Base-by-base conservation (phyloP, 2,888 invertebrate genomes). In the Temnothorax rugatulus region DNA sequence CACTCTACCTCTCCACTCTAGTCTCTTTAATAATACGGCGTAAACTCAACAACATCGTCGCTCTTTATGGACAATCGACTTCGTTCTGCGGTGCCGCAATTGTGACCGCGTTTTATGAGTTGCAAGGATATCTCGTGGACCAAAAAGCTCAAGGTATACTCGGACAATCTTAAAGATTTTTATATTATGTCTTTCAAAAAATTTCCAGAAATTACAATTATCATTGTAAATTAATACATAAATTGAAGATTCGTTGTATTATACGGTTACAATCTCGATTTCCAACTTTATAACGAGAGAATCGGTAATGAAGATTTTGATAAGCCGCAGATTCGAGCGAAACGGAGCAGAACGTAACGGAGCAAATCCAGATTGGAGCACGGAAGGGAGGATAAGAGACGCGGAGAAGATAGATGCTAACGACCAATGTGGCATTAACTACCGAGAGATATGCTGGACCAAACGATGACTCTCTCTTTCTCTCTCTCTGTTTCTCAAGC, bases 331-430 rank as follows among this genome's bases (percentile, higher is more conserved):
- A 66, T 54, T 34, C 41, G 29, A 54, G 21, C 13, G 29, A 64
- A 52, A 54, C 52, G 63, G 59, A 79, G 18, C 79, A 52, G n/a
- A 68, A 41, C 15, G 15, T 47, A 21, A 34, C 15, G 25, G 15
- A 44, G 71, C 15, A 25, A 64, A 52, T 76, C 41, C 29, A 59
- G 59, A 73, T n/a, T 34, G 38, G 38, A 71, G 15, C 82, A 75
- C 50, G 81, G 85, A 81, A 75, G 61, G 73, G 13, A 82, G 82
- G 59, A 54, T 82, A 85, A 69, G 79, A 83, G 76, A 84, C 69
- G n/a, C 38, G 29, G 59, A 85, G 91, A 91, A 92, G 92, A 93
- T 91, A 91, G 92, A 93, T 92, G 93, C 92, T 93, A 93, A 93
- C 92, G 93, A 93, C 91, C 92, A 88, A 83, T 88, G 88, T 87